phyloP scores from a whole-genome alignment of 2,797 vertebrate species.

The Leucoraja ocellata region DNA sequence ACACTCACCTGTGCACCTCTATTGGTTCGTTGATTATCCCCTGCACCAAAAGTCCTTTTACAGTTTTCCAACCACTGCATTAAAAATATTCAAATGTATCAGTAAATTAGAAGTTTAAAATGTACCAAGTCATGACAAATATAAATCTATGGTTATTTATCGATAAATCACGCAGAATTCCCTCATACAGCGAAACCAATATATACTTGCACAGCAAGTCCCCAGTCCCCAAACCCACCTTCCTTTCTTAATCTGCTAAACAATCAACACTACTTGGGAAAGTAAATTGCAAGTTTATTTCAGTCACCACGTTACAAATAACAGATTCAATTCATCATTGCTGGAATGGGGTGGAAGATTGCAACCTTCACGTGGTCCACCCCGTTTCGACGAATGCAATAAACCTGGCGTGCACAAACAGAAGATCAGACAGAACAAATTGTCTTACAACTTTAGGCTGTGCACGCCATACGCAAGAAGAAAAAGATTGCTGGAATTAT shows the following conservation, averaged over 20 bases:
- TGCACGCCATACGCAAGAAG: too few relatives aligned
- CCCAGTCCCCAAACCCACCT: not conserved
- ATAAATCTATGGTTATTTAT: not conserved
- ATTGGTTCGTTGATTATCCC: constrained; percentile 68
- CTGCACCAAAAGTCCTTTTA: constrained; percentile 85
- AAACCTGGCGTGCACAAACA: too few relatives aligned
- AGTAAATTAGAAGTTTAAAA: not conserved
- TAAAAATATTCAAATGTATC: constrained; percentile 32
- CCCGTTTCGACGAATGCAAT: too few relatives aligned
- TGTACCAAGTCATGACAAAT: not conserved
- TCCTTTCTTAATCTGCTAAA: too few relatives aligned
- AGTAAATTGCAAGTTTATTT: not conserved
- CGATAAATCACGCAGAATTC: not conserved
- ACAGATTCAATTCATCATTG: not conserved
- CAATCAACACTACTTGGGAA: not conserved
- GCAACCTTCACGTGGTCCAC: too few relatives aligned
- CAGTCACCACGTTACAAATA: not conserved
- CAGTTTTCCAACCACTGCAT: constrained; percentile 93
- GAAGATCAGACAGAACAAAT: too few relatives aligned
- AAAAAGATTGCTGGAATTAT: not conserved
- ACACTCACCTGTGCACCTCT: constrained; percentile 78
- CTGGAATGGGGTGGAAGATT: not conserved
- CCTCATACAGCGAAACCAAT: not conserved
- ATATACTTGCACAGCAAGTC: not conserved
- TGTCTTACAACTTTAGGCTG: too few relatives aligned